Evolutionary conservation across 1,140 invertebrate genomes (phyloP).

Genomic region (Drosophila gunungcola): DNA sequence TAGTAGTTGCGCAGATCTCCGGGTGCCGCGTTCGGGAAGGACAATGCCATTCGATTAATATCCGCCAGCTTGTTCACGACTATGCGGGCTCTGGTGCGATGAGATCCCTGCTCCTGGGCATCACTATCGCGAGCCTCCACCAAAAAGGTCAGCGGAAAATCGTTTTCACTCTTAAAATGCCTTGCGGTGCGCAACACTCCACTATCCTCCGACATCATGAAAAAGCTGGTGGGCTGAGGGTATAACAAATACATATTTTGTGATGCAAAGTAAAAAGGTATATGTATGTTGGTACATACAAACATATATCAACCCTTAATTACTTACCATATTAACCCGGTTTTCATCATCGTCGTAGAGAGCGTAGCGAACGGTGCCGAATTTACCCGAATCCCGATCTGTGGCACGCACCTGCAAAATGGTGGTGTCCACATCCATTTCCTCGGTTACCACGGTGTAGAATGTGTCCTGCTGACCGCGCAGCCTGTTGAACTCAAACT

Average conservation of each 20-base stretch:
- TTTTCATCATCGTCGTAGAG: constrained; percentile 84
- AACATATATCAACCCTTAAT: neutral
- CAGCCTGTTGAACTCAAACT: constrained; percentile 90
- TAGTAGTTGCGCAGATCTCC: constrained; percentile 89
- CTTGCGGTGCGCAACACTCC: constrained; percentile 91
- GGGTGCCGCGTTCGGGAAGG: constrained; percentile 90
- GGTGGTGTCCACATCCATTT: constrained; percentile 89
- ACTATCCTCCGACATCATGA: constrained; percentile 89
- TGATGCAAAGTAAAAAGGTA: neutral
- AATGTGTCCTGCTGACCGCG: constrained; percentile 86
- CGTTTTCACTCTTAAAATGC: constrained; percentile 88
- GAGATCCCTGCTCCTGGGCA: constrained; percentile 72
- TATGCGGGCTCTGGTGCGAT: constrained; percentile 71
- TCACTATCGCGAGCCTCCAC: constrained; percentile 87
- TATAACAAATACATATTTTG: neutral
- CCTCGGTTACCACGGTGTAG: constrained; percentile 89
- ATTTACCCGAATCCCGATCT: constrained; percentile 93
- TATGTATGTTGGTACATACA: constrained; percentile 31
- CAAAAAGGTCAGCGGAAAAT: constrained; percentile 90
- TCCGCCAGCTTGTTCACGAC: constrained; percentile 89
- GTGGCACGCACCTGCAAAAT: constrained; percentile 91
- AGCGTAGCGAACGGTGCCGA: constrained; percentile 90
- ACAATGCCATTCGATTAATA: constrained; percentile 90
- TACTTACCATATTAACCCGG: constrained; percentile 86
- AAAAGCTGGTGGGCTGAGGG: constrained; percentile 86